These are phyloP conservation scores for Irena cyanogastra DNA, from an alignment of 2,113 vertebrate genomes.

Conservation along the genomic window DNA sequence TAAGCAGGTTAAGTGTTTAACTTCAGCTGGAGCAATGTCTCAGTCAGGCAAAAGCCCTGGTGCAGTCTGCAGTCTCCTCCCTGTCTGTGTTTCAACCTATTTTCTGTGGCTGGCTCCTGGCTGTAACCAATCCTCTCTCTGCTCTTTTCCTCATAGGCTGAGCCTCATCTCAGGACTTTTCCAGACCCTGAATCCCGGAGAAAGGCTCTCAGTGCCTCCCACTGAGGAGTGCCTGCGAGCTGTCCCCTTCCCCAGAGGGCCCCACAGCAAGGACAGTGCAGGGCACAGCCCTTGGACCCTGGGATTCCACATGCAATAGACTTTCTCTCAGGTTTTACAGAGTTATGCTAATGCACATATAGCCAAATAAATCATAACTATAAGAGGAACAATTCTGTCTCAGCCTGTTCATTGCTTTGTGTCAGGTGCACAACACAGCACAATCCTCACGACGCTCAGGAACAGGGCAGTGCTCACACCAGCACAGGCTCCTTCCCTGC, in stretches of 20 bases:
- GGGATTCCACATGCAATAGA: background rate
- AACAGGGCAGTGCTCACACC: background rate
- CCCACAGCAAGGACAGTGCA: background rate
- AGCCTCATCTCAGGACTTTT: constrained; percentile 82
- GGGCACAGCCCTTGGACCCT: background rate
- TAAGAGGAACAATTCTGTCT: background rate
- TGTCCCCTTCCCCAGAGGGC: constrained; percentile 57
- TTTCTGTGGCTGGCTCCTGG: background rate
- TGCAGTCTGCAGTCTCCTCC: background rate
- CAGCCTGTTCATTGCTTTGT: background rate
- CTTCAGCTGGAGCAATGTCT: background rate
- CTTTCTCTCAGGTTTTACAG: background rate
- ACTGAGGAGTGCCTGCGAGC: constrained; percentile 38
- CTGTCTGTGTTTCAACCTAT: background rate
- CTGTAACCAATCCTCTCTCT: background rate
- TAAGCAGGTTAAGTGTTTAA: background rate
- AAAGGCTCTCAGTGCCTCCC: constrained; percentile 67
- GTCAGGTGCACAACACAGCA: background rate
- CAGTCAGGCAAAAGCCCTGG: background rate
- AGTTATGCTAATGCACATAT: background rate
- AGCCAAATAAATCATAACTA: constrained; percentile 6
- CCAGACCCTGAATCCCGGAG: constrained; percentile 48
- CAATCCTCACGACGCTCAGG: accelerated
- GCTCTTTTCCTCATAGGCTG: constrained; percentile 65
- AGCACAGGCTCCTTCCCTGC: background rate